phyloP scores from a whole-genome alignment of 1,140 invertebrate species.

The Drosophila baimaii region DNA sequence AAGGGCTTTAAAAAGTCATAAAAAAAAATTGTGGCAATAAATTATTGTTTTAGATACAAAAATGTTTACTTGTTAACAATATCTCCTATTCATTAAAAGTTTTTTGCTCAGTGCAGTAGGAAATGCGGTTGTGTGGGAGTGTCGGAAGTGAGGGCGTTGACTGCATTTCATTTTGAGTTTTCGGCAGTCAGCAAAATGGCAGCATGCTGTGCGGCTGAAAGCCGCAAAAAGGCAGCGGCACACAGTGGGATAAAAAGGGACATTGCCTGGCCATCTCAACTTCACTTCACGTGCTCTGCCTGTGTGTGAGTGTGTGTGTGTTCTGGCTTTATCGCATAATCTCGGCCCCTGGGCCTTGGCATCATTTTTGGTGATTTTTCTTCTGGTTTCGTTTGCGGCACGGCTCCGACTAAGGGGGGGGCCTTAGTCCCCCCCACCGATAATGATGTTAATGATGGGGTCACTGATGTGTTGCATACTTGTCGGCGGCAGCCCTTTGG shows the following conservation, averaged over 20 bases:
- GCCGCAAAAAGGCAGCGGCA: slow-evolving; percentile 23
- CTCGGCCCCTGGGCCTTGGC: slow-evolving; percentile 50
- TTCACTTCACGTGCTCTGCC: background rate
- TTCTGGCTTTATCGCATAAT: slow-evolving; percentile 65
- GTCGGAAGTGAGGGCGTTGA: slow-evolving; percentile 43
- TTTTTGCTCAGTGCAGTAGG: background rate
- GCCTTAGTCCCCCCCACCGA: slow-evolving; percentile 33
- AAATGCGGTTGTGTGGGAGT: slow-evolving; percentile 21
- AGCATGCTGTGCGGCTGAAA: slow-evolving; percentile 62
- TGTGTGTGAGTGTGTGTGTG: slow-evolving; percentile 1
- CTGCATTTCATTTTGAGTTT: slow-evolving; percentile 72
- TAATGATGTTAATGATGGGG: slow-evolving; percentile 72
- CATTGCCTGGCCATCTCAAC: slow-evolving; percentile 31
- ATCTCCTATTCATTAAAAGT: too few relatives aligned
- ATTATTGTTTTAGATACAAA: too few relatives aligned
- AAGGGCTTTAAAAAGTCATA: too few relatives aligned
- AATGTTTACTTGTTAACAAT: background rate
- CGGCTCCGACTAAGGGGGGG: slow-evolving; percentile 3
- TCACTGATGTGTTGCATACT: slow-evolving; percentile 38
- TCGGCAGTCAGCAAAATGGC: slow-evolving; percentile 66
- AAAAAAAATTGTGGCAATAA: too few relatives aligned
- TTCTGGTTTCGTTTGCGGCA: slow-evolving; percentile 12
- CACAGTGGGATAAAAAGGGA: slow-evolving; percentile 3
- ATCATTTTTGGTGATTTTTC: slow-evolving; percentile 50
- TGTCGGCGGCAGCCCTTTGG: slow-evolving; percentile 21